phyloP scores from a whole-genome alignment of 2,888 invertebrate species.

The Mythimna lalbum region DNA sequence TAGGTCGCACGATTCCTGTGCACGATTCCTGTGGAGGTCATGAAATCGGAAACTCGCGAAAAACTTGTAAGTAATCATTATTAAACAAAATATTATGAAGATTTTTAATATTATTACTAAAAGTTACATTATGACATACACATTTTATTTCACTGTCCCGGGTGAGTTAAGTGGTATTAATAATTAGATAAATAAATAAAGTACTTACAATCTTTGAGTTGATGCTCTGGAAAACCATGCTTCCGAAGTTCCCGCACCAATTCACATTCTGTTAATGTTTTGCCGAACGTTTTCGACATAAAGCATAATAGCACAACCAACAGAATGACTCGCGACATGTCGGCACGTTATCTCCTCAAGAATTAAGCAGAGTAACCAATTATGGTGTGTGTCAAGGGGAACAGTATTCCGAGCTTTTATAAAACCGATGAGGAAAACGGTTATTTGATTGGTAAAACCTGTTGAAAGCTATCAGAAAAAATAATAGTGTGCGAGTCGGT shows the following conservation, averaged over 20 bases:
- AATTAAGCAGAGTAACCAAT: constrained; percentile 59
- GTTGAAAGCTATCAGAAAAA: constrained; percentile 53
- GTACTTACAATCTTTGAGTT: constrained; percentile 77
- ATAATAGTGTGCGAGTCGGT: background rate
- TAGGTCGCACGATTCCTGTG: too few relatives aligned
- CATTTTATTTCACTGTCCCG: background rate
- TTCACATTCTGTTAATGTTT: constrained; percentile 72
- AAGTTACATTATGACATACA: background rate
- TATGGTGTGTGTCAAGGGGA: constrained; percentile 70
- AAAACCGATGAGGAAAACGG: constrained; percentile 62
- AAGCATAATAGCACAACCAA: constrained; percentile 57
- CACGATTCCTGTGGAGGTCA: background rate
- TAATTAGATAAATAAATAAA: background rate
- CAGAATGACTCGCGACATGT: constrained; percentile 65
- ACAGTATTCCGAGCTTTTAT: constrained; percentile 60
- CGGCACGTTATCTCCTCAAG: constrained; percentile 58
- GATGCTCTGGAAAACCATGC: constrained; percentile 73
- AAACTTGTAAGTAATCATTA: too few relatives aligned
- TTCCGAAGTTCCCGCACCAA: constrained; percentile 70
- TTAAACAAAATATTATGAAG: background rate
- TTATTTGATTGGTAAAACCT: constrained; percentile 65
- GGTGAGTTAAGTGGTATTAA: too few relatives aligned
- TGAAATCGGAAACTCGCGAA: too few relatives aligned
- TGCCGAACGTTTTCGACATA: constrained; percentile 47
- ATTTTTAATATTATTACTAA: too few relatives aligned